Evolutionary conservation across 2,797 vertebrate species (phyloP).

Genomic region (Melopsittacus undulatus): DNA sequence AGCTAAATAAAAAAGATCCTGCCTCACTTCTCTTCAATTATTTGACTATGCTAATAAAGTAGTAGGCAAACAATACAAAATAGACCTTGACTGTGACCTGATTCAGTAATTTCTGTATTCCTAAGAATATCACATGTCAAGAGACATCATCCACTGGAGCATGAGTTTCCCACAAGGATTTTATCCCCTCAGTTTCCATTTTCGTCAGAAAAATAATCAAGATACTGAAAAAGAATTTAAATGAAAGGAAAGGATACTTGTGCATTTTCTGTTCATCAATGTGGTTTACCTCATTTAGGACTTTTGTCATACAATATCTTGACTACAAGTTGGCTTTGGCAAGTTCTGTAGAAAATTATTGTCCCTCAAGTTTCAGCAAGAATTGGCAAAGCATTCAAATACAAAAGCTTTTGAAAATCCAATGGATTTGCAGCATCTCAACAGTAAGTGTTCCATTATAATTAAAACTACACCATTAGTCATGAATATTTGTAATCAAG

Average conservation of each 20-base stretch:
- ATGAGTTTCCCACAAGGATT: not conserved
- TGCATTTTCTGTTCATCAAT: not conserved
- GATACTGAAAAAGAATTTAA: not conserved
- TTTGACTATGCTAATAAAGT: not conserved
- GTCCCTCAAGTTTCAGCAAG: not conserved
- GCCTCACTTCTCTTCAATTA: not conserved
- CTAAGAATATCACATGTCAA: not conserved
- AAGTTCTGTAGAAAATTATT: not conserved
- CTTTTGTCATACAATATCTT: not conserved
- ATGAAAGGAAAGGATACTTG: not conserved
- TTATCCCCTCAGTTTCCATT: not conserved
- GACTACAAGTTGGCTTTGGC: not conserved
- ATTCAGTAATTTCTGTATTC: not conserved
- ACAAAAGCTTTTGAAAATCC: not conserved
- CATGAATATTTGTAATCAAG: conserved; percentile 19
- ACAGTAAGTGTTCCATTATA: not conserved
- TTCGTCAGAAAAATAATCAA: not conserved
- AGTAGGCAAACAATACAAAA: not conserved
- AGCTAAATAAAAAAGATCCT: not conserved
- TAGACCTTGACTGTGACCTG: not conserved
- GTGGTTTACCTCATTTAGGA: not conserved
- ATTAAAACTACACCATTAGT: not conserved
- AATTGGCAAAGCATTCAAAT: not conserved
- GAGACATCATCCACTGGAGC: not conserved
- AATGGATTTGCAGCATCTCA: not conserved